Percentiles rank a stretch among this genome's conserved stretches.
Evolutionary conservation across 2,113 vertebrate genomes (phyloP).

Genomic region (Proteles cristata): DNA sequence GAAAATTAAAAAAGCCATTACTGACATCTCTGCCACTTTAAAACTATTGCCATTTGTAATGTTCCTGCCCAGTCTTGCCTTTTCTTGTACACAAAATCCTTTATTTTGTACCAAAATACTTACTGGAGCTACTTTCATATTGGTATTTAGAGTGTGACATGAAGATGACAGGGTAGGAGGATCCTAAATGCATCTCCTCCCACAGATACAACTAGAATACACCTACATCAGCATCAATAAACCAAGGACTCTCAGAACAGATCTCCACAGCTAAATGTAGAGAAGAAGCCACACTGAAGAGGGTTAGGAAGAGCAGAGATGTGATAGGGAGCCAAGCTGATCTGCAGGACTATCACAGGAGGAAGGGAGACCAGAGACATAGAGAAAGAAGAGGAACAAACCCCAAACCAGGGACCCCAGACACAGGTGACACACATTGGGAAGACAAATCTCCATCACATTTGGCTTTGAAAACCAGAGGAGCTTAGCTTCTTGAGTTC

Average conservation of each 20-base stretch:
- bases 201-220: background rate
- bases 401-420: background rate
- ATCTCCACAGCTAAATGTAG: background rate
- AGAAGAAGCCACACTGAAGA: background rate
- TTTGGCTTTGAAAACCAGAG: background rate
- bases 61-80: background rate
- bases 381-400: background rate
- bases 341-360: background rate
- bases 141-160: background rate
- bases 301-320: background rate
- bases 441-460: background rate
- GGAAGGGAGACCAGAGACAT: background rate
- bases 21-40: background rate
- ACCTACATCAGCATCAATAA: background rate
- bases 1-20: constrained; percentile 43
- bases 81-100: background rate
- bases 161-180: background rate
- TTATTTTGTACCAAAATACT: background rate
- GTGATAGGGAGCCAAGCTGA: background rate
- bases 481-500: background rate
- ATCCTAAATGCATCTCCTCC: background rate
- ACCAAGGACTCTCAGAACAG: background rate
- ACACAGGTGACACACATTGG: background rate
- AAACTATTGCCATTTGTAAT: background rate
- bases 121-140: background rate